A percentile compares a stretch with the other conserved stretches of the same genome.
Evolutionary conservation across 2,888 invertebrate genomes (phyloP).

Genomic region (Campoplex nolae): DNA sequence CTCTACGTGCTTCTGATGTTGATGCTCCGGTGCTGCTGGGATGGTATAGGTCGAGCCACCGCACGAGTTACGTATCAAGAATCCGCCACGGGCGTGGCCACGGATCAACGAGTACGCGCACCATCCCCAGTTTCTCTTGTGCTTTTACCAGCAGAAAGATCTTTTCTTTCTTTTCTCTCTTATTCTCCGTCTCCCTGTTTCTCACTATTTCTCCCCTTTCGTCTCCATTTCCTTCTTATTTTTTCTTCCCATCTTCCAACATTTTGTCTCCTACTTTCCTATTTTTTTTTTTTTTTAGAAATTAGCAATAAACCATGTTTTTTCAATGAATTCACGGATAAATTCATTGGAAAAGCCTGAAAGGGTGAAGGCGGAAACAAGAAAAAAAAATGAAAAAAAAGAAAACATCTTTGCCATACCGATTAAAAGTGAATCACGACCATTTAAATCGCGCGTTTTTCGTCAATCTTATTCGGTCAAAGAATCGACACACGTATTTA

Average conservation of each 20-base stretch:
- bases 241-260: background rate
- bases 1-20: constrained; percentile 52
- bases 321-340: background rate
- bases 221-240: constrained; percentile 52
- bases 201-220: constrained; percentile 16
- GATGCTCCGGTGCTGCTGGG: constrained; percentile 70
- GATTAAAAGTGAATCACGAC: background rate
- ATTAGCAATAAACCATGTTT: background rate
- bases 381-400: background rate
- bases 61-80: constrained; percentile 85
- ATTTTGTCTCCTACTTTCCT: background rate
- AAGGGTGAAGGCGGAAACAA: background rate
- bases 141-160: constrained; percentile 67
- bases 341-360: background rate
- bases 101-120: constrained; percentile 79
- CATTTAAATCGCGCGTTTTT: background rate
- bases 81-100: constrained; percentile 85
- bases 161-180: constrained; percentile 58
- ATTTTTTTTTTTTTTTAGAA: background rate
- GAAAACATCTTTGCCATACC: background rate
- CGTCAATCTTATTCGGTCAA: background rate
- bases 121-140: constrained; percentile 75
- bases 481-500: background rate
- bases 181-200: constrained; percentile 60
- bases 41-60: constrained; percentile 83